A percentile compares a stretch with the other conserved stretches of the same genome.
Conservation (phyloP, 2,113 vertebrate species). For the Myodes glareolus region DNA sequence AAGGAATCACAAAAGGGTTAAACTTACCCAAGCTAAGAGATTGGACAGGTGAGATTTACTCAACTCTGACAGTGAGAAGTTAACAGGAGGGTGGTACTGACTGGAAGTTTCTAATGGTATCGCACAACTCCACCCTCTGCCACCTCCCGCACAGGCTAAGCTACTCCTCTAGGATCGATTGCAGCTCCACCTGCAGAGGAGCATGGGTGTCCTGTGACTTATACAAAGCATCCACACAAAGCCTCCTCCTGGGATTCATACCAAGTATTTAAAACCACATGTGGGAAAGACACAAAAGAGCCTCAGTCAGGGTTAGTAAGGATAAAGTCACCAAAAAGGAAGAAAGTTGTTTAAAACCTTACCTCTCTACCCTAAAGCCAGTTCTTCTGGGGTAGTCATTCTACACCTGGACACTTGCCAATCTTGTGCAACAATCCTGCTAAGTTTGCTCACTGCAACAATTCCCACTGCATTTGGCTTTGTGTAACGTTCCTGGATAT, state of each 20-base stretch:
- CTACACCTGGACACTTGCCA: neutral
- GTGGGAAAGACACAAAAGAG: slow-evolving; percentile 66
- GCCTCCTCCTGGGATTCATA: neutral
- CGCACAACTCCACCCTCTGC: neutral
- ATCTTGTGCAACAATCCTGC: neutral
- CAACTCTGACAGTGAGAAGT: neutral
- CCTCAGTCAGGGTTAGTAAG: slow-evolving; percentile 76
- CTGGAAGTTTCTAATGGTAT: neutral
- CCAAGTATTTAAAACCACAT: slow-evolving; percentile 60
- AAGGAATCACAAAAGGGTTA: neutral
- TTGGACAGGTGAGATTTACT: neutral
- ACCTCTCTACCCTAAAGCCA: neutral
- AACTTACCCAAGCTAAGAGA: neutral
- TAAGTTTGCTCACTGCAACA: neutral
- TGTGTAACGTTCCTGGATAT: neutral
- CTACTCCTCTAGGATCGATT: neutral
- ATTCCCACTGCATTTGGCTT: neutral
- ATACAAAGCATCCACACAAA: neutral
- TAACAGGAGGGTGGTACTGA: neutral
- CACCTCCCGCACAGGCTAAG: neutral
- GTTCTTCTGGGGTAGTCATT: slow-evolving; percentile 2
- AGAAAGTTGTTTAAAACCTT: slow-evolving; percentile 59
- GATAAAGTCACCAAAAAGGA: slow-evolving; percentile 62
- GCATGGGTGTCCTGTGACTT: neutral
- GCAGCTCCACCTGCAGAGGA: neutral